Evolutionary conservation across 2,888 invertebrate species (phyloP), one percentile per base, ranked within the genome.

Genomic region (Melipona beecheii): DNA sequence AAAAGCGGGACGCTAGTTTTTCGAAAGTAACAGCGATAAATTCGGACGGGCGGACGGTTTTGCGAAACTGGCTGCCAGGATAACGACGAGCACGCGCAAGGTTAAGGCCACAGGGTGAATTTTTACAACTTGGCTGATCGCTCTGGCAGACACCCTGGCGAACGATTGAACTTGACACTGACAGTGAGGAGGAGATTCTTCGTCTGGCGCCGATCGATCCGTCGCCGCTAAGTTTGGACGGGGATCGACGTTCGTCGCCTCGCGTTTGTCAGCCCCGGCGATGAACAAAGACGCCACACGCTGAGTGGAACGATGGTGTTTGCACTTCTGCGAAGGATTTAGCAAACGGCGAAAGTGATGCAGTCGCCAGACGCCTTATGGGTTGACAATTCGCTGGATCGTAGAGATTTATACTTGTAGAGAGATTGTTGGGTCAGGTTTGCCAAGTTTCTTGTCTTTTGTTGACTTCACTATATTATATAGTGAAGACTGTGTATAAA

Each of bases 61-160:
- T 19, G 64, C 56, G 65, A 80, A 27, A 71, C 15, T 17, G 56
- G 58, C 69, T 58, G 78, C 15, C 24, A 13, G 65, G 62, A 72
- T 74, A 73, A 81, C 81, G 69, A 52, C 58, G 50, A 19, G 21
- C n/a, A 52, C 4, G 36, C 11, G 36, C 54, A 64, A 66, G 68
- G 81, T 73, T 80, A 73, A 79, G 81, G 73, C 50, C 68, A 27
- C 4, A 66, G 66, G 85, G 84, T 79, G 89, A 91, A 91, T 92
- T 92, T 92, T 92, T 92, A 89, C 87, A 85, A 90, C 90, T 91
- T 91, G 91, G 89, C 90, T 89, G 89, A 90, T 90, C 89, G 88
- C 81, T 86, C 87, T 91, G 91, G 91, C 91, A 91, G 82, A 84
- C 74, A 77, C 58, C 49, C 62, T 62, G 24, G 15, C 9, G 17